phyloP scores from a whole-genome alignment of 2,113 vertebrate species.

The Mystacornis crossleyi region DNA sequence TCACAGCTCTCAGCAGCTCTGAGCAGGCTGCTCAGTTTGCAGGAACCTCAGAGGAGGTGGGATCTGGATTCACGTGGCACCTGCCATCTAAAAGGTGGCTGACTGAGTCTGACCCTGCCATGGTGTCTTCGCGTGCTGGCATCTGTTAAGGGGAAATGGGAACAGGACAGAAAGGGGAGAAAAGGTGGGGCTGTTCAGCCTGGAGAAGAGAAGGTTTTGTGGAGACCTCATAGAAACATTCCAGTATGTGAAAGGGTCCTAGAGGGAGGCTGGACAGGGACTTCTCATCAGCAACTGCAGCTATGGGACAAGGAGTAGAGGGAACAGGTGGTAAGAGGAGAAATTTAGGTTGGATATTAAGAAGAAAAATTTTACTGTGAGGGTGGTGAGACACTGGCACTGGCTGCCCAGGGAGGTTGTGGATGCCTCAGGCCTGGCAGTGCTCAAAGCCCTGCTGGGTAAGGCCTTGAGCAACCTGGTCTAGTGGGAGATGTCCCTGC shows the following conservation, averaged over 20 bases:
- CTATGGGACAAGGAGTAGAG: not conserved
- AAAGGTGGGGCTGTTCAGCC: not conserved
- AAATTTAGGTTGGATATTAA: not conserved
- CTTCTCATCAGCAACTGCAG: not conserved
- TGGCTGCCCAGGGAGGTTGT: not conserved
- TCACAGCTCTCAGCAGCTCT: not conserved
- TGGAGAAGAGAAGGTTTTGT: not conserved
- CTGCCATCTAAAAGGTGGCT: not conserved
- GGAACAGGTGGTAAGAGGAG: not conserved
- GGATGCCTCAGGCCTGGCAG: not conserved
- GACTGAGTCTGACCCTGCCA: not conserved
- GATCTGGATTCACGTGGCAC: not conserved
- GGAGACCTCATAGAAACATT: not conserved
- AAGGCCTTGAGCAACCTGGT: not conserved
- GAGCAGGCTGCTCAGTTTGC: not conserved
- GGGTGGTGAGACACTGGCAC: not conserved
- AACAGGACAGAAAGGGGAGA: not conserved
- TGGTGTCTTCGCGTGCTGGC: not conserved
- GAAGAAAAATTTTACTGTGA: not conserved
- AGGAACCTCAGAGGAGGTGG: not conserved
- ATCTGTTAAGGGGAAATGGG: not conserved
- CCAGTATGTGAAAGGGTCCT: not conserved
- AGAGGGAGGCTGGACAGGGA: not conserved
- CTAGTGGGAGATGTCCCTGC: not conserved
- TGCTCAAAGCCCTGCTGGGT: not conserved